phyloP scores from a whole-genome alignment of 1,140 invertebrate species.

The Papilio glaucus region DNA sequence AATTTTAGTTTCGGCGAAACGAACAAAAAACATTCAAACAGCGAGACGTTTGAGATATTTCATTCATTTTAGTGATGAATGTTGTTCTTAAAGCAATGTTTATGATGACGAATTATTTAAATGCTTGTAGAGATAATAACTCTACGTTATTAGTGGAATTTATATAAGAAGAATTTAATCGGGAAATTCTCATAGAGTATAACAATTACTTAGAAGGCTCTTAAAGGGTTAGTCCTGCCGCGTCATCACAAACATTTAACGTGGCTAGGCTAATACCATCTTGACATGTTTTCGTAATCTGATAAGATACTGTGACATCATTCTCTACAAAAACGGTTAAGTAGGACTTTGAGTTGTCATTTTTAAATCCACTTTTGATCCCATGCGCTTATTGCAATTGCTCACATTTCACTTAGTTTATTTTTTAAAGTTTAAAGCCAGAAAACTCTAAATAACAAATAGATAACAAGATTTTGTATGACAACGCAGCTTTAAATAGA shows the following conservation, averaged over 20 bases:
- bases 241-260: neutral
- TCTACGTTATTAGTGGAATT: neutral
- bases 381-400: neutral
- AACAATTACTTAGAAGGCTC: neutral
- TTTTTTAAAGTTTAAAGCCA: neutral
- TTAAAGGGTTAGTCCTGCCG: neutral
- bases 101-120: slow-evolving; percentile 62
- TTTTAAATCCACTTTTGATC: slow-evolving; percentile 4
- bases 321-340: slow-evolving; percentile 8
- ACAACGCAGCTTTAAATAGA: neutral
- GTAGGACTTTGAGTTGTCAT: neutral
- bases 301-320: slow-evolving; percentile 14
- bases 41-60: slow-evolving; percentile 59
- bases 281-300: slow-evolving; percentile 21
- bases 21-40: slow-evolving; percentile 45
- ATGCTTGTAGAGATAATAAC: slow-evolving; percentile 57
- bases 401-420: neutral
- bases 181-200: no score
- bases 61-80: slow-evolving; percentile 70
- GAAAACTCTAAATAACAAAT: neutral
- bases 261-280: slow-evolving; percentile 11
- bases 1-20: slow-evolving; percentile 49
- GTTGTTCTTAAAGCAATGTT: slow-evolving; percentile 67
- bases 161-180: neutral
- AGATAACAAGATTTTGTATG: neutral